Percentiles rank a stretch among this genome's conserved stretches.
These are phyloP conservation scores for Chrysochloris asiatica DNA, from an alignment of 2,113 vertebrate species.

Conservation along the genomic window DNA sequence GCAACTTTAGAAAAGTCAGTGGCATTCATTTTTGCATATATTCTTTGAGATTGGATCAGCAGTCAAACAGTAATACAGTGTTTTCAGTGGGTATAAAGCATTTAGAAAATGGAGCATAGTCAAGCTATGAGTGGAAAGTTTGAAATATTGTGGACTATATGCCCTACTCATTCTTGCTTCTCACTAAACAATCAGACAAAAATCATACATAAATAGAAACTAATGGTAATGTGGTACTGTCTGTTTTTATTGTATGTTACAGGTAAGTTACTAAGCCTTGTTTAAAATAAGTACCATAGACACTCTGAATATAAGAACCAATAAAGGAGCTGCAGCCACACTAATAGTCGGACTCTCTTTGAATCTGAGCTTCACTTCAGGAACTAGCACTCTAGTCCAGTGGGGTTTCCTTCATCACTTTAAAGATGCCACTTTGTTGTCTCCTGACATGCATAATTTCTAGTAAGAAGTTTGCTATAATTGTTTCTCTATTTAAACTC, in stretches of 20 bases:
- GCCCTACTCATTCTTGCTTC: not conserved
- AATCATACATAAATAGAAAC: not conserved
- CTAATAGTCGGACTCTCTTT: not conserved
- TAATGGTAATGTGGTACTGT: not conserved
- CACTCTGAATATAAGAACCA: not conserved
- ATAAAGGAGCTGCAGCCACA: not conserved
- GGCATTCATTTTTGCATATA: not conserved
- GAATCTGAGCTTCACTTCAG: not conserved
- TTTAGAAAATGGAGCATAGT: not conserved
- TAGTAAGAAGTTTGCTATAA: not conserved
- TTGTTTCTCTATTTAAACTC: too few relatives aligned
- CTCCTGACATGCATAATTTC: not conserved
- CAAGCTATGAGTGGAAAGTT: not conserved
- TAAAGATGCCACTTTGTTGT: not conserved
- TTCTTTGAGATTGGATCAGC: not conserved
- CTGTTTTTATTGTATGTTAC: slow-evolving; percentile 14
- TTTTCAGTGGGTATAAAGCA: not conserved
- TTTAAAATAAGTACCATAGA: slow-evolving; percentile 21
- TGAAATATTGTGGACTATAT: not conserved
- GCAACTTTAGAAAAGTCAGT: slow-evolving; percentile 14
- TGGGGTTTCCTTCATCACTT: not conserved
- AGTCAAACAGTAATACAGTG: slow-evolving; percentile 4
- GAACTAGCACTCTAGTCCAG: not conserved
- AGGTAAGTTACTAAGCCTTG: slow-evolving; percentile 30
- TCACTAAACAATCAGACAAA: not conserved